phyloP scores from a whole-genome alignment of 2,113 vertebrate genomes.

The Nyctibius bracteatus region DNA sequence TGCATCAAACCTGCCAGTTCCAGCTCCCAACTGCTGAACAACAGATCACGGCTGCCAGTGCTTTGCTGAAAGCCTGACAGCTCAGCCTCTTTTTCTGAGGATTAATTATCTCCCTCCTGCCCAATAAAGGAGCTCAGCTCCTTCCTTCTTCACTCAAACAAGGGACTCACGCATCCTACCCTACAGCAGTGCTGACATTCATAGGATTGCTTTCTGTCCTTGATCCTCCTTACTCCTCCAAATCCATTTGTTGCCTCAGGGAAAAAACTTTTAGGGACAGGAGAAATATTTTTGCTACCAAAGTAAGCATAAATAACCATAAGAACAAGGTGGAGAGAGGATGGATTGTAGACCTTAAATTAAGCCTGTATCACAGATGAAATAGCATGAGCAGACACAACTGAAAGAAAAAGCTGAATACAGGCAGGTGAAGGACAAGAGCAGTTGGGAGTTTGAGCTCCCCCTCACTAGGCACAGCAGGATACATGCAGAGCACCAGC shows the following conservation, averaged over 20 bases:
- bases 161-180: neutral
- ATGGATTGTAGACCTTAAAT: neutral
- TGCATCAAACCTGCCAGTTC: neutral
- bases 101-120: conserved; percentile 36
- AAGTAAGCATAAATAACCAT: neutral
- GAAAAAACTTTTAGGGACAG: neutral
- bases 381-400: neutral
- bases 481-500: neutral
- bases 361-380: neutral
- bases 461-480: accelerated
- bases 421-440: neutral
- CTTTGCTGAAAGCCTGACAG: neutral
- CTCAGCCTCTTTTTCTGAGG: neutral
- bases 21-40: neutral
- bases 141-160: neutral
- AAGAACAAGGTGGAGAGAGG: neutral
- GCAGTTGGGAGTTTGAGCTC: neutral
- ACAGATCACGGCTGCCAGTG: neutral
- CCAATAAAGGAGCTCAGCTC: neutral
- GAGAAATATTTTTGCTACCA: neutral
- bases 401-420: neutral
- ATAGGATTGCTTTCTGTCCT: neutral
- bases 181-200: neutral
- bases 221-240: neutral
- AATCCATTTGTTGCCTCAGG: neutral